Evolutionary conservation across 2,888 invertebrate species (phyloP), one percentile per base, ranked within the genome.

Genomic region (Rapana venosa): DNA sequence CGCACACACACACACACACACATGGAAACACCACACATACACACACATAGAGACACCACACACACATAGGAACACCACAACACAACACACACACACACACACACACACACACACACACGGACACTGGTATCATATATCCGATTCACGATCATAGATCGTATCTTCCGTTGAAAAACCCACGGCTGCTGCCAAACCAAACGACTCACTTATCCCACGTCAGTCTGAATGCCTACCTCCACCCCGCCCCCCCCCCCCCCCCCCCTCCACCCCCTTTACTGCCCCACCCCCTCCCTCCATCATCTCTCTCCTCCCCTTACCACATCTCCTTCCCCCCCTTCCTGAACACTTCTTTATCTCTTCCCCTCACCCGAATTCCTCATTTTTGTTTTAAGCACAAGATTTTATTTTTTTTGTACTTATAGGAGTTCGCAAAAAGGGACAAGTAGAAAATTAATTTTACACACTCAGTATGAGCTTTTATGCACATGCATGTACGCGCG

Each of bases 91-190:
- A 26, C n/a, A 26, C 70, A n/a, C 0, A 26, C 70, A 17, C n/a
- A 74, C 70, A 74, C 0, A 74, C 70, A 74, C n/a, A 74, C 70
- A 74, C n/a, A 74, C 61, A 15, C 1, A 20, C 61, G 15, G 61
- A 22, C 17, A 22, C 61, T 22, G 22, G 15, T 22, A 61, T 61
- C 61, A 61, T 15, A 15, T 61, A 61, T 22, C 15, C 61, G 61
- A 61, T 61, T 22, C 61, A 22, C 70, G 26, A 74, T 74, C n/a
- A 74, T 26, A 74, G 70, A 74, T 74, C 26, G 70, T 74, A 74
- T 74, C 70, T 74, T 74, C 70, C 70, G 70, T 74, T 74, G 70
- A 74, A 74, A 74, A n/a, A 26, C 70, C 26, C n/a, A 74, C n/a
- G 11, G 26, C 70, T 74, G 70, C 70, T 74, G 70, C 70, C 70